Evolutionary conservation across 2,113 vertebrate species (phyloP).

Genomic region (Emydocephalus ijimae): DNA sequence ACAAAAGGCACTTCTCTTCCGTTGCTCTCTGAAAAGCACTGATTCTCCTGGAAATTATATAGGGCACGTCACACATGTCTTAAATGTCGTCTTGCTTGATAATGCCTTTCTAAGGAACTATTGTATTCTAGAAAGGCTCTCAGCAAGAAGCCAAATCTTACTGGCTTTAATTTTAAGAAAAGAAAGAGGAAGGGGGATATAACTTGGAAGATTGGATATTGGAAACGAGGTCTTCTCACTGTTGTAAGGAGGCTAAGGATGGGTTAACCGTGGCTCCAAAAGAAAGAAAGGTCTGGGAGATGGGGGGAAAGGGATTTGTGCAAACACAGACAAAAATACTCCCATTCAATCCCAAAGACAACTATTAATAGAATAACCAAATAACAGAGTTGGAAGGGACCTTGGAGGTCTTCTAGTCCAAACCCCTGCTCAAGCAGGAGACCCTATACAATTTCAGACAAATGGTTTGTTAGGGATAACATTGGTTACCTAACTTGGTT

Average conservation of each 20-base stretch:
- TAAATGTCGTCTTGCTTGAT: constrained; percentile 67
- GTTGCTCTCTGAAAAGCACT: constrained; percentile 38
- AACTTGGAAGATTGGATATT: not conserved
- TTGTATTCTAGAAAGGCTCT: constrained; percentile 66
- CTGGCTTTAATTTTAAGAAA: constrained; percentile 56
- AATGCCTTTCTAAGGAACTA: constrained; percentile 71
- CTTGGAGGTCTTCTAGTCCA: too few species aligned
- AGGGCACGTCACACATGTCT: constrained; percentile 45
- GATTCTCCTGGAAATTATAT: constrained; percentile 59
- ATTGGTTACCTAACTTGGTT: too few species aligned
- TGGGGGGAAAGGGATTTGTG: constrained; percentile 39
- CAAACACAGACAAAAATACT: not conserved
- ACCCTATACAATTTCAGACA: too few species aligned
- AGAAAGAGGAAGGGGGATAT: constrained; percentile 28
- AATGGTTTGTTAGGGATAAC: too few species aligned
- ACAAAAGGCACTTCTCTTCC: constrained; percentile 56
- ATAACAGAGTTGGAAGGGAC: too few species aligned
- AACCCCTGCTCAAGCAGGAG: too few species aligned
- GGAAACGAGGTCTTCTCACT: constrained; percentile 2
- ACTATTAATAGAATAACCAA: too few species aligned
- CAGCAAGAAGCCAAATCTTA: constrained; percentile 54
- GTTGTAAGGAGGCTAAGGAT: not conserved
- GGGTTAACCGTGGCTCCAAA: constrained; percentile 24
- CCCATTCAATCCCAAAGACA: not conserved
- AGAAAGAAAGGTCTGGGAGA: constrained; percentile 40